phyloP scores from a whole-genome alignment of 2,888 invertebrate species.

The Sarcophaga carnaria region DNA sequence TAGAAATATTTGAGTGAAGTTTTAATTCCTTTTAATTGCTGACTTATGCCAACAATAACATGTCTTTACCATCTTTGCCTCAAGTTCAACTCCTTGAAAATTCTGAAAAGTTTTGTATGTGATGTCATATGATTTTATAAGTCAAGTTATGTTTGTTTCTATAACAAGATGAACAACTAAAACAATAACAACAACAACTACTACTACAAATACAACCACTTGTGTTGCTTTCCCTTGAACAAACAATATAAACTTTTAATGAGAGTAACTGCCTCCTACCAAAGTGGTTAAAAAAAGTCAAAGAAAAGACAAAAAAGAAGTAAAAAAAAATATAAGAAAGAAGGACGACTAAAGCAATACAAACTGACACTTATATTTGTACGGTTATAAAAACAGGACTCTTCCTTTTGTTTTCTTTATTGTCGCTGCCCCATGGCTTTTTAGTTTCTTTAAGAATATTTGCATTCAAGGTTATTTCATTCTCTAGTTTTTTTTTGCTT shows the following conservation, averaged over 20 bases:
- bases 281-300: constrained; percentile 13
- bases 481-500: too few relatives aligned
- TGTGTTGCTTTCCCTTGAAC: constrained; percentile 25
- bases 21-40: too few relatives aligned
- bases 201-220: constrained; percentile 14
- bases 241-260: constrained; percentile 61
- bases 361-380: constrained; percentile 54
- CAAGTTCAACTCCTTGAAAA: constrained; percentile 1
- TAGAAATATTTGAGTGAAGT: too few relatives aligned
- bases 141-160: background rate
- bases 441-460: too few relatives aligned
- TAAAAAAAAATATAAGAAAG: background rate
- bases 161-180: too few relatives aligned
- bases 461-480: too few relatives aligned
- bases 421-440: background rate
- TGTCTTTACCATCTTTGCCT: background rate
- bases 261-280: constrained; percentile 46
- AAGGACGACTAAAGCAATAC: constrained; percentile 23
- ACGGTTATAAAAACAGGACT: too few relatives aligned
- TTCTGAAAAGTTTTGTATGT: constrained; percentile 2
- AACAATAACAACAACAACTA: too few relatives aligned
- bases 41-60: too few relatives aligned
- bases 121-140: constrained; percentile 35
- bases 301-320: too few relatives aligned
- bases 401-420: constrained; percentile 1